These are phyloP conservation scores for Drosophila serrata DNA, from an alignment of 1,140 invertebrate genomes.

Conservation along the genomic window DNA sequence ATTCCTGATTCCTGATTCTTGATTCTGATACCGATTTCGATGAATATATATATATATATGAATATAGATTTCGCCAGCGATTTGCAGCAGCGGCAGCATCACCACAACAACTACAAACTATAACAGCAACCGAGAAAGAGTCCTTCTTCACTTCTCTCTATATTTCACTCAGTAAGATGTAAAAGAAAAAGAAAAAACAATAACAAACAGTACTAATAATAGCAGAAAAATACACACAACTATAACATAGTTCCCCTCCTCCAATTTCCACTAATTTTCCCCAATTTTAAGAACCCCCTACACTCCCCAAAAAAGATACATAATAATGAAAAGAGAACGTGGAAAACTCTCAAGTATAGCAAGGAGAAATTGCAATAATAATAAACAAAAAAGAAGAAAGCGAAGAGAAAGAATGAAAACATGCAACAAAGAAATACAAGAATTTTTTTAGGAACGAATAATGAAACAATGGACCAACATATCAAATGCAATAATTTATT, in stretches of 20 bases:
- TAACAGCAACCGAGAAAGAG: conserved; percentile 28
- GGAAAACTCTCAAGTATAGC: conserved; percentile 23
- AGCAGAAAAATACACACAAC: conserved; percentile 43
- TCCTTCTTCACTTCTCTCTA: conserved; percentile 38
- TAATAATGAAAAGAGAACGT: conserved; percentile 1
- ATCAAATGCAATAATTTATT: conserved; percentile 85
- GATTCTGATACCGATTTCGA: conserved; percentile 13
- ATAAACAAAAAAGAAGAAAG: conserved; percentile 11
- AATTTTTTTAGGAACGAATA: conserved; percentile 84
- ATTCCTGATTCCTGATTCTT: conserved; percentile 29
- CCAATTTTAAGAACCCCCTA: neutral
- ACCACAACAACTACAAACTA: conserved; percentile 20
- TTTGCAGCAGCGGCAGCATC: conserved; percentile 39
- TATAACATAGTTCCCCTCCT: conserved; percentile 18
- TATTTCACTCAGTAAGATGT: conserved; percentile 50
- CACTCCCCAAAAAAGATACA: neutral
- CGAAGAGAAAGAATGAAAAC: conserved; percentile 2
- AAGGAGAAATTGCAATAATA: conserved; percentile 27
- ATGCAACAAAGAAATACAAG: conserved; percentile 62
- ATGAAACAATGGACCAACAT: conserved; percentile 85
- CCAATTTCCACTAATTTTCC: conserved; percentile 12
- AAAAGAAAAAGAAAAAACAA: conserved; percentile 3
- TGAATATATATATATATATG: conserved; percentile 16
- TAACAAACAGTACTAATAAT: conserved; percentile 39
- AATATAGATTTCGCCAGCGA: conserved; percentile 23